A percentile compares a stretch with the other conserved stretches of the same genome.
These are phyloP conservation scores for Nothobranchius furzeri DNA, from an alignment of 2,113 vertebrate genomes.

Conservation along the genomic window DNA sequence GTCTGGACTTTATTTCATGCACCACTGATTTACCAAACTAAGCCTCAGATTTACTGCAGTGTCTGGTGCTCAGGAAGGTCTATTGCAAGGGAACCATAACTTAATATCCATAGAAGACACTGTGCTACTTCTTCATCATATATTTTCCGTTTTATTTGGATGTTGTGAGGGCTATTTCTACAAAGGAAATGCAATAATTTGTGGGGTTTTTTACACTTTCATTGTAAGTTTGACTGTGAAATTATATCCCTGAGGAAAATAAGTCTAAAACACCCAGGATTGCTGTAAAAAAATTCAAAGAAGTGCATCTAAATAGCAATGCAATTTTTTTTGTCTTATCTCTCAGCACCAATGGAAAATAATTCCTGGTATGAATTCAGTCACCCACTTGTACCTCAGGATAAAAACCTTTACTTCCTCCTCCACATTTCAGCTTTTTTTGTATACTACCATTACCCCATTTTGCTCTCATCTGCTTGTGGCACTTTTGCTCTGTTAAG, in stretches of 20 bases:
- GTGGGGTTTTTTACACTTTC: constrained; percentile 27
- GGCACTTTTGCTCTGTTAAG: neutral
- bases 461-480: neutral
- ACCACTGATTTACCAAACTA: constrained; percentile 26
- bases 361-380: constrained; percentile 31
- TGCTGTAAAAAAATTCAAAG: constrained; percentile 18
- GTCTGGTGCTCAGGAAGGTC: constrained; percentile 14
- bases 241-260: constrained; percentile 11
- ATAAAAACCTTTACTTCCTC: constrained; percentile 26
- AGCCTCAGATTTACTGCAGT: constrained; percentile 8
- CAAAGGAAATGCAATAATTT: constrained; percentile 13
- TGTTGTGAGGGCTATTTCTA: constrained; percentile 14
- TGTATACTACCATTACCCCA: neutral
- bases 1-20: constrained; percentile 32
- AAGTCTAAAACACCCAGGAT: constrained; percentile 14
- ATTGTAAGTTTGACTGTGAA: constrained; percentile 45
- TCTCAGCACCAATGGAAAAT: constrained; percentile 23
- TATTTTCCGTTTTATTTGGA: neutral
- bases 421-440: neutral
- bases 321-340: constrained; percentile 27
- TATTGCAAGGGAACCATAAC: constrained; percentile 21
- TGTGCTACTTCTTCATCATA: neutral
- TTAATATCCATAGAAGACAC: constrained; percentile 4
- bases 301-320: constrained; percentile 35
- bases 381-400: constrained; percentile 20